Conservation (phyloP, 92 coral and sea anemone genomes). For the Zoanthus solanderi region DNA sequence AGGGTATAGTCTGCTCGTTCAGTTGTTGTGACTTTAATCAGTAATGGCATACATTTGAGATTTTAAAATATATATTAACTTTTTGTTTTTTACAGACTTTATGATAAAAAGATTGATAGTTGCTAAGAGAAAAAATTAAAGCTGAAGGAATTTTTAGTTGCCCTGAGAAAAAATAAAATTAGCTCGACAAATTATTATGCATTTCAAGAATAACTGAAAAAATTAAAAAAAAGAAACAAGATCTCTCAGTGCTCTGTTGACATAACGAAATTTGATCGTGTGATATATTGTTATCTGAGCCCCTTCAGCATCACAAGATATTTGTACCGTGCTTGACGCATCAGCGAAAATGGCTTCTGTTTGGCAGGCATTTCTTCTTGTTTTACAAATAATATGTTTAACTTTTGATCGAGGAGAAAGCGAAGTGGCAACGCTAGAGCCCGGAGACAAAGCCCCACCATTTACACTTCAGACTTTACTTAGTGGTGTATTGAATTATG, state of each 20-base stretch:
- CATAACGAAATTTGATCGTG: not conserved
- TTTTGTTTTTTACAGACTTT: too few species aligned
- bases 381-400: not conserved
- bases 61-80: too few species aligned
- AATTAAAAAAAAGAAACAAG: too few species aligned
- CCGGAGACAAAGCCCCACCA: conserved; percentile 65
- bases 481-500: conserved; percentile 45
- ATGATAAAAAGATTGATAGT: not conserved
- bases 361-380: not conserved
- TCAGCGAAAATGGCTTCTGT: conserved; percentile 26
- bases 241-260: not conserved
- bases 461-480: conserved; percentile 50
- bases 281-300: not conserved
- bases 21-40: too few species aligned
- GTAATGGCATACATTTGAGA: too few species aligned
- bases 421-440: conserved; percentile 31
- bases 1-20: too few species aligned
- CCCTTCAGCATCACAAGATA: not conserved
- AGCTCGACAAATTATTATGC: not conserved
- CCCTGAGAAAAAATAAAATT: not conserved
- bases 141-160: not conserved
- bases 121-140: not conserved
- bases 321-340: not conserved
- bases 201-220: not conserved
- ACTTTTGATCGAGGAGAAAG: conserved; percentile 4